Evolutionary conservation across 1,140 invertebrate genomes (phyloP), one percentile per base, ranked within the genome.

Genomic region (Eurosta solidaginis): DNA sequence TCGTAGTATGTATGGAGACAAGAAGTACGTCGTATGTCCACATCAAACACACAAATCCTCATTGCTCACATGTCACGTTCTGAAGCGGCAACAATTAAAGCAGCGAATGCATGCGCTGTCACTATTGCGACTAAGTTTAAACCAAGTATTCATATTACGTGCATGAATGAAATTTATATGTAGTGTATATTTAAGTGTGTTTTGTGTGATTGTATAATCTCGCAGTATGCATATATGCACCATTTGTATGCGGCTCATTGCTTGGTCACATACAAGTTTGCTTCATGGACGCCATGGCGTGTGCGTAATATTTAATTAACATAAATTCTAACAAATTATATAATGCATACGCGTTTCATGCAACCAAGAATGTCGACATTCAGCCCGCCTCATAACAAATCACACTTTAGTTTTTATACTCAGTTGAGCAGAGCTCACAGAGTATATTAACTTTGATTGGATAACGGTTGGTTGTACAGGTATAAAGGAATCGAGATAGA

Each of bases 301-400:
- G 40, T 68, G 33, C 59, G 59, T 33, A 68, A 68, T 27, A 68
- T 40, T 68, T 68, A 68, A 68, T 68, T 68, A 68, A 68, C 20
- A 40, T 68, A 42, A 68, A 40, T 68, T 68, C 20, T 36, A 9
- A 3, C 33, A 68, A 40, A 68, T 1, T n/a, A 20, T 9, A 68
- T 2, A 29, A 68, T 42, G 59, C 59, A 63, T 36, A n/a, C 10
- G 33, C 54, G 17, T 63, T 17, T 36, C 5, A 12, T 10, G 33
- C 59, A 9, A 27, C 27, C 40, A 33, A 10, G 33, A 40, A 36
- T 40, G 59, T 40, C 59, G 40, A 10, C 33, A 40, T n/a, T n/a
- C n/a, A n/a, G n/a, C 5, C 59, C n/a, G 17, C 33, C 7, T 29
- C 17, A 2, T 33, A 17, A 68, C 10, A 68, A 20, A 68, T 68